A percentile compares a stretch with the other conserved stretches of the same genome.
Conservation (phyloP, 2,797 vertebrate genomes). For the Cuculus canorus region DNA sequence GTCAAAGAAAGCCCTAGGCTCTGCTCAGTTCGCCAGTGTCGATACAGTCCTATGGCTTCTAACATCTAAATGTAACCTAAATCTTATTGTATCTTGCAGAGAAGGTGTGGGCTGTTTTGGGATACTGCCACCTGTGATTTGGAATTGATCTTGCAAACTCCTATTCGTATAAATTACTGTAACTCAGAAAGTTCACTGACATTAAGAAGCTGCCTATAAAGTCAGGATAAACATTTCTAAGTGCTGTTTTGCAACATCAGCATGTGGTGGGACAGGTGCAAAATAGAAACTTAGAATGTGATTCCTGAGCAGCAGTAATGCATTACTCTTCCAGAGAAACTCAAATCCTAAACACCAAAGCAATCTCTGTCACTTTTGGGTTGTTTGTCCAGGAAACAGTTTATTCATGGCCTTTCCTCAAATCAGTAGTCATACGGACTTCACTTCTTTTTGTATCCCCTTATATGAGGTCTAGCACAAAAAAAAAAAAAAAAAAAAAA, state of each 20-base stretch:
- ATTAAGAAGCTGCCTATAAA: neutral
- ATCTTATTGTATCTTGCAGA: neutral
- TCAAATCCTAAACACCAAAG: neutral
- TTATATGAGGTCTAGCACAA: neutral
- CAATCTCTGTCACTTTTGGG: neutral
- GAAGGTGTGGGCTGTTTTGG: neutral
- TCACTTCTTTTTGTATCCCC: neutral
- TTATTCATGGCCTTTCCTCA: neutral
- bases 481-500: too few relatives aligned
- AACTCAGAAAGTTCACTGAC: neutral
- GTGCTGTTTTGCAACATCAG: constrained; percentile 12
- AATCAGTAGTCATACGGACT: neutral
- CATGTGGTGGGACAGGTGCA: neutral
- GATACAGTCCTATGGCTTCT: neutral
- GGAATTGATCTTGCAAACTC: neutral
- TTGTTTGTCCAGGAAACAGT: neutral
- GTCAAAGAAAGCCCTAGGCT: constrained; percentile 27
- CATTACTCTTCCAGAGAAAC: neutral
- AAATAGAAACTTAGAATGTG: neutral
- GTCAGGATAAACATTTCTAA: neutral
- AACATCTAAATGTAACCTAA: neutral
- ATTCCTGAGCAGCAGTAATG: fast-evolving
- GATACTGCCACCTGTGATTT: neutral
- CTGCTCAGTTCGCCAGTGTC: neutral
- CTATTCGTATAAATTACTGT: neutral